Base-by-base conservation (phyloP, 2,113 vertebrate species). In the Orientallactaga bullata region DNA sequence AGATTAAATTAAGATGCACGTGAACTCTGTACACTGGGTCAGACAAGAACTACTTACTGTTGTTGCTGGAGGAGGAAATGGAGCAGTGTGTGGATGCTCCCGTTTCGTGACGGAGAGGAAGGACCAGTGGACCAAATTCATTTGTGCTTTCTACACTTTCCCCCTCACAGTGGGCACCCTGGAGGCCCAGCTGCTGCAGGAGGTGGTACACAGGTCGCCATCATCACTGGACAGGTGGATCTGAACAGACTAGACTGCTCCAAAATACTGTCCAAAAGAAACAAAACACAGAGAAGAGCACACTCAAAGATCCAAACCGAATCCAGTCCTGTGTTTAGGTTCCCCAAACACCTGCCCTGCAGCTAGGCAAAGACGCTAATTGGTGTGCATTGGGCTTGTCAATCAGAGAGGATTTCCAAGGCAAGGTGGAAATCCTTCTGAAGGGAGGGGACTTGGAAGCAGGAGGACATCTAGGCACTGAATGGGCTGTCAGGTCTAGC, bases 281-380 rank as follows among this genome's bases (percentile, higher is more conserved):
- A 23, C 30, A 30, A 47, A 51, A 9, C 30, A 35, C 5, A 55
- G 10, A 21, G 37, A 32, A 73, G 30, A 71, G n/a, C 71, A 94
- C 93, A 89, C 84, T 21, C 60, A 35, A 96, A 51, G 8, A 63
- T 87, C 37, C 65, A 55, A 96, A 89, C 13, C 37, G 68, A 90
- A 71, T 85, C 37, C 4, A 71, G 30, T 30, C 55, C 77, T 74
- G 32, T 2, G 69, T 84, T 89, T 65, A 82, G 82, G 58, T 94
- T 13, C 58, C 66, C 74, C 39, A 39, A 85, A 88, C 71, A 87
- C 47, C 87, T 96, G 93, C 84, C 91, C 94, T 72, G 82, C 78
- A 90, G 89, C 95, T 85, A 65, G 24, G 87, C 88, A 84, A 47
- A 77, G 66, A 85, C 90, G 78, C 85, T 94, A 96, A 95, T 63